Conservation (phyloP, 2,888 invertebrate species). For the Asteroscopus sphinx region DNA sequence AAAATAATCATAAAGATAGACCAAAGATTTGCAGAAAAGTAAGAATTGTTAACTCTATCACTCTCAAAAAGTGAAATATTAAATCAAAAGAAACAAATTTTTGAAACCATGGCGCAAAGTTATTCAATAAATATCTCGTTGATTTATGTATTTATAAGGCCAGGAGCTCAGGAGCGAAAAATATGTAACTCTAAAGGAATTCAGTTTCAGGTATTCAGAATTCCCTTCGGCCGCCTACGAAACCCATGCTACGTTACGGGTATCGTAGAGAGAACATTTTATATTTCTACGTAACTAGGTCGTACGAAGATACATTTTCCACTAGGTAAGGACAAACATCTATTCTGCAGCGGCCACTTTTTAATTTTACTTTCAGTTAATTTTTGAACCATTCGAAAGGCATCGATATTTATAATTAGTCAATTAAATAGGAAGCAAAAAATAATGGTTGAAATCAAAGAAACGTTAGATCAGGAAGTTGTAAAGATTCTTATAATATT, state of each 20-base stretch:
- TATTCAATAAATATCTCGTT: slow-evolving; percentile 20
- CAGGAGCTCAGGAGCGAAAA: slow-evolving; percentile 3
- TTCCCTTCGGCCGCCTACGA: too few species aligned
- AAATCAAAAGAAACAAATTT: background rate
- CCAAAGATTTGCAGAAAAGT: too few species aligned
- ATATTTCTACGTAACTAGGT: too few species aligned
- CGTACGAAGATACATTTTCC: slow-evolving; percentile 2
- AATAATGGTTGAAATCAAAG: background rate
- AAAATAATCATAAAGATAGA: too few species aligned
- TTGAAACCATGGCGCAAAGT: background rate
- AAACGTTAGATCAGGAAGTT: background rate
- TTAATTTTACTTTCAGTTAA: background rate
- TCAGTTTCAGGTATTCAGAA: slow-evolving; percentile 12
- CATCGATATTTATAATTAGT: background rate
- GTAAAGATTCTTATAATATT: too few species aligned
- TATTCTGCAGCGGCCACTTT: slow-evolving; percentile 3
- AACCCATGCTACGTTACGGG: too few species aligned
- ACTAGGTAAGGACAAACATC: slow-evolving; percentile 8
- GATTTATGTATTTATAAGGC: slow-evolving; percentile 12
- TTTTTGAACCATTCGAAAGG: too few species aligned
- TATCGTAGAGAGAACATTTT: too few species aligned
- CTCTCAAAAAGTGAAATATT: too few species aligned
- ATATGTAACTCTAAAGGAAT: slow-evolving; percentile 11
- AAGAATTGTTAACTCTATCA: too few species aligned
- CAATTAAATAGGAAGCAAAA: background rate